phyloP scores from a whole-genome alignment of 2,797 vertebrate genomes.

The Micrastur ruficollis region DNA sequence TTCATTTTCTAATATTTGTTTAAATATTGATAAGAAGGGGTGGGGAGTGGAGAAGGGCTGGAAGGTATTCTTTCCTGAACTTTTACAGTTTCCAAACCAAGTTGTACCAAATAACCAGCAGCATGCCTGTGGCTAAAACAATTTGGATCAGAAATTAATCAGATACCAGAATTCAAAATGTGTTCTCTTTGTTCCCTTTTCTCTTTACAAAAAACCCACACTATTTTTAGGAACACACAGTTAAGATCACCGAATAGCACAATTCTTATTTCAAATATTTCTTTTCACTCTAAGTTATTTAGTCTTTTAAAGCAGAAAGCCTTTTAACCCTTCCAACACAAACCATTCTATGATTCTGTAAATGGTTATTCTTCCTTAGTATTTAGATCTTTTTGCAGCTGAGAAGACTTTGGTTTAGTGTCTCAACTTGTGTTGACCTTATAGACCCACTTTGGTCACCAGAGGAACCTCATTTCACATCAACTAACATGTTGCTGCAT shows the following conservation, averaged over 20 bases:
- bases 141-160: background rate
- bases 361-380: background rate
- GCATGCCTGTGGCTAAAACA: background rate
- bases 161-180: background rate
- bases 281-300: background rate
- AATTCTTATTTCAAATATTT: background rate
- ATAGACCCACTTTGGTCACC: background rate
- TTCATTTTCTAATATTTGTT: background rate
- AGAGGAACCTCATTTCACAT: background rate
- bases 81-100: background rate
- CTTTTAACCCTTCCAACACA: background rate
- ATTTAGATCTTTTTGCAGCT: background rate
- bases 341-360: background rate
- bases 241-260: background rate
- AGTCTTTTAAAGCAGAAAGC: background rate
- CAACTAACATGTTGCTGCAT: background rate
- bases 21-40: background rate
- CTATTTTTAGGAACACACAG: background rate
- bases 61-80: background rate
- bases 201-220: background rate
- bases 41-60: background rate
- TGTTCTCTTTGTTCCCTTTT: background rate
- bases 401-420: background rate
- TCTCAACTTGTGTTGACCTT: background rate
- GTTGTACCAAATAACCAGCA: background rate